Evolutionary conservation across 2,888 invertebrate genomes (phyloP).

Genomic region (Caenorhabditis sp.): DNA sequence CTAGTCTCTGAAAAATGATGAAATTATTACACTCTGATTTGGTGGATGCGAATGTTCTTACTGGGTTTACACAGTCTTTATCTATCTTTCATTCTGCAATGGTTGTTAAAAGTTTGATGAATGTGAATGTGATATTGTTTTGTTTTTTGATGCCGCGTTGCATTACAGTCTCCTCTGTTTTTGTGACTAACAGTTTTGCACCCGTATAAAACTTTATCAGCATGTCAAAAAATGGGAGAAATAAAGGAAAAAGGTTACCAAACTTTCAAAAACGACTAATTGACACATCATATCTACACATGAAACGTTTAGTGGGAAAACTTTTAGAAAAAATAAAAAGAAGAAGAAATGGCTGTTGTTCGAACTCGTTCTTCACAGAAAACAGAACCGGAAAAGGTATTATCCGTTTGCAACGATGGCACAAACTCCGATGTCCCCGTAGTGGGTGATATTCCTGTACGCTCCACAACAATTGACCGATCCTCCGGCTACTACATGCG

Average conservation of each 20-base stretch:
- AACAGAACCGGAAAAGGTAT: background rate
- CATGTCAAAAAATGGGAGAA: background rate
- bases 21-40: no score
- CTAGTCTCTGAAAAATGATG: background rate
- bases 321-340: background rate
- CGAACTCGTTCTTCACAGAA: background rate
- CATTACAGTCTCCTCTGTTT: no score
- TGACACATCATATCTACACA: no score
- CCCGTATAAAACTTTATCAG: constrained; percentile 1
- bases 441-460: constrained; percentile 46
- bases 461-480: constrained; percentile 57
- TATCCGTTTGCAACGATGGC: background rate
- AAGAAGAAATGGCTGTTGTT: no score
- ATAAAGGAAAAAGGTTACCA: background rate
- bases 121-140: no score
- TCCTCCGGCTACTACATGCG: constrained; percentile 5
- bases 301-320: background rate
- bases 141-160: no score
- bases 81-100: no score
- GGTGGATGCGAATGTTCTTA: no score
- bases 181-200: background rate
- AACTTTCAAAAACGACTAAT: no score
- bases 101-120: no score
- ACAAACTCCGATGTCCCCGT: constrained; percentile 29
- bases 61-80: no score